Evolutionary conservation across 2,113 vertebrate species (phyloP), one percentile per base, ranked within the genome.

Genomic region (Pipa parva): DNA sequence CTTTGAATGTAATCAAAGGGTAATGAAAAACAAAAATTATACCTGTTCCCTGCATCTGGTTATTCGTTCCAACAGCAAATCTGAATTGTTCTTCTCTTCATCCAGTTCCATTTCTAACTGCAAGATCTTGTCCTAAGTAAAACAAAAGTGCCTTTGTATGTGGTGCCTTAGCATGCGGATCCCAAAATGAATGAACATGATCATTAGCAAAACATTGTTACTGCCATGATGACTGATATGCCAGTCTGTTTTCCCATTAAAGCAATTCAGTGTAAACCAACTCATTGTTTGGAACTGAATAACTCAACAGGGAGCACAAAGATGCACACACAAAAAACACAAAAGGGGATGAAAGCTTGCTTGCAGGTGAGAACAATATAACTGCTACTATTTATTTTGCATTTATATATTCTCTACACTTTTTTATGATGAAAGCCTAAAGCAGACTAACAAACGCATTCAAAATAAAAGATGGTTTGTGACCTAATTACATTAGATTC

Each of bases 21-120:
- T n/a, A n/a, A n/a, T n/a, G n/a, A n/a, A n/a, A n/a, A 29, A 20
- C 13, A 28, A 26, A 6, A 39, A 3, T 50, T 75, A 67, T 84
- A 98, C 97, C 93, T 99, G 97, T 56, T 95, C 93, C 82, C 95
- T 84, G 78, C 92, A 92, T 72, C 93, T 75, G 71, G 85, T 79
- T 72, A 99, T 91, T 77, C 94, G 89, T 74, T 95, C 90, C 20
- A 94, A 92, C 75, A 99, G 81, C 76, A 93, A 79, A 73, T 98
- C 97, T 0, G 93, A 93, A 58, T 86, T 95, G 55, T 83, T 91
- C 77, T 89, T 91, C 77, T 99, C 97, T 79, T 99, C 97, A 15
- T 95, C 93, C 54, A 99, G 85, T 73, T 97, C 91, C 68, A 93
- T 28, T 83, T 97, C 91, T 77, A 98, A 76, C 63, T 97, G 92